Evolutionary conservation across 1,140 invertebrate genomes (phyloP).

Genomic region (Holotrichia oblita): DNA sequence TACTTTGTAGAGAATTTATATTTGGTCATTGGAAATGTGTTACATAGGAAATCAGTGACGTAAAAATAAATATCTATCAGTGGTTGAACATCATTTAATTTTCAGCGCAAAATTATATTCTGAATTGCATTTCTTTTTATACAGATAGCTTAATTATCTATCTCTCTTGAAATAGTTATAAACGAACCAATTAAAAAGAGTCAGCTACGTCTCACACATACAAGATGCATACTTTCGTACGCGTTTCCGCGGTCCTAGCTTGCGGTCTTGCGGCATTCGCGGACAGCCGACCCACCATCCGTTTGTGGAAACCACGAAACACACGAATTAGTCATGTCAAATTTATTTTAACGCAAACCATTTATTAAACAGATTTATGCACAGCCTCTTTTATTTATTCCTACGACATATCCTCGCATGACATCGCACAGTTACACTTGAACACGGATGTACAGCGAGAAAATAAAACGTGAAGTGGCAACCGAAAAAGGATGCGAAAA

Average conservation of each 20-base stretch:
- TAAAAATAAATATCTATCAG: too few species aligned
- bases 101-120: too few species aligned
- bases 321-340: slow-evolving; percentile 25
- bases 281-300: neutral
- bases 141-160: too few species aligned
- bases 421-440: neutral
- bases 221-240: neutral
- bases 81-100: too few species aligned
- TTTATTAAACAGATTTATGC: slow-evolving; percentile 22
- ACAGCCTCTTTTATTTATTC: neutral
- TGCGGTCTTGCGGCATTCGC: neutral
- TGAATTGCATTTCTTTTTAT: too few species aligned
- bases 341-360: slow-evolving; percentile 22
- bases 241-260: neutral
- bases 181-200: too few species aligned
- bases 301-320: neutral
- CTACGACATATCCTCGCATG: neutral
- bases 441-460: neutral
- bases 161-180: too few species aligned
- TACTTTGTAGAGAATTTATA: too few species aligned
- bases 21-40: too few species aligned
- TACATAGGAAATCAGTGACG: too few species aligned
- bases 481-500: neutral
- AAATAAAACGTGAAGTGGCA: neutral
- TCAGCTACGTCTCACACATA: too few species aligned